Evolutionary conservation across 2,888 invertebrate species (phyloP).

Genomic region (Sinopyrophorus schimmeli): DNA sequence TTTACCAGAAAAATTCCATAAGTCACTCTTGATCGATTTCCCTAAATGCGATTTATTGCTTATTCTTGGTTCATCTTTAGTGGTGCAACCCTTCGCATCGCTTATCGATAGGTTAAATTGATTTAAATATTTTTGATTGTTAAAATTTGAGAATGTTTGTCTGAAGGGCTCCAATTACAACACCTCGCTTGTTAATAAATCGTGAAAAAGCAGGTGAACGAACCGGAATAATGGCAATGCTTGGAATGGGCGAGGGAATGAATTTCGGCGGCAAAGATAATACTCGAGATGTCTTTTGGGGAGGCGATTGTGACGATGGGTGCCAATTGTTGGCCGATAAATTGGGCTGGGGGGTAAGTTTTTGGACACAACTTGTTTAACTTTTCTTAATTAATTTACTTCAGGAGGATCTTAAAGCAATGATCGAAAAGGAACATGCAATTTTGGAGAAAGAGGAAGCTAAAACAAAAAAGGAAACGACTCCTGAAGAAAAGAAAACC

Average conservation of each 20-base stretch:
- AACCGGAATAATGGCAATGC: slow-evolving; percentile 48
- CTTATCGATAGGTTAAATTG: slow-evolving; percentile 71
- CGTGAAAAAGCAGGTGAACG: slow-evolving; percentile 71
- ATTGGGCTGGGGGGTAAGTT: slow-evolving; percentile 71
- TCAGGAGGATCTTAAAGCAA: no score
- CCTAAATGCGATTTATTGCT: slow-evolving; percentile 86
- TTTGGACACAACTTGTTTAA: slow-evolving; percentile 2
- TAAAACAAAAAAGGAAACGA: no score
- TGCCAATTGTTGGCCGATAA: slow-evolving; percentile 72
- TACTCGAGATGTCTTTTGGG: slow-evolving; percentile 74
- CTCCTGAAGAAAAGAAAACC: no score
- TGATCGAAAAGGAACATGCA: no score
- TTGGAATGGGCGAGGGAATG: slow-evolving; percentile 63
- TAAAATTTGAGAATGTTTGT: background rate
- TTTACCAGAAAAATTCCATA: slow-evolving; percentile 78
- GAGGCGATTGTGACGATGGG: slow-evolving; percentile 84
- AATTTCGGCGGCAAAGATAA: slow-evolving; percentile 68
- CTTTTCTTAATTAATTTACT: no score
- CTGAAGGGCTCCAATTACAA: slow-evolving; percentile 66
- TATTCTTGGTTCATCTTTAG: slow-evolving; percentile 92
- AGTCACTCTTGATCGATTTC: slow-evolving; percentile 73
- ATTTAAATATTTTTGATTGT: background rate
- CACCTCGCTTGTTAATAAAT: slow-evolving; percentile 86
- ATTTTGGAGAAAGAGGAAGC: no score
- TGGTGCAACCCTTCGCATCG: slow-evolving; percentile 93